Percentiles rank a stretch among this genome's conserved stretches.
These are phyloP conservation scores for Proctacanthus coquilletti DNA, from an alignment of 1,140 invertebrate genomes.

Conservation along the genomic window DNA sequence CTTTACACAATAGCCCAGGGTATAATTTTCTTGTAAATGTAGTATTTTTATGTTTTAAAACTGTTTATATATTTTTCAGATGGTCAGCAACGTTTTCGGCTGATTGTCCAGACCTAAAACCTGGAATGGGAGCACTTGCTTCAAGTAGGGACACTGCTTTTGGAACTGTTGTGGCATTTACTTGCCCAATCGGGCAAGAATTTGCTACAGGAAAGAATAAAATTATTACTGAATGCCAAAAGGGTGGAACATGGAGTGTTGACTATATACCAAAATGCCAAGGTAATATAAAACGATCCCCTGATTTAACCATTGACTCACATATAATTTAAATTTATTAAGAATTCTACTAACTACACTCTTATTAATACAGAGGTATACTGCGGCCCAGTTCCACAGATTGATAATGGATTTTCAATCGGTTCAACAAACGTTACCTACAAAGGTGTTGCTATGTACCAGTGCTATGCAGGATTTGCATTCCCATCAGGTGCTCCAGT, in stretches of 20 bases:
- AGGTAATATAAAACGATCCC: slow-evolving; percentile 40
- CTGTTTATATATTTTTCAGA: slow-evolving; percentile 30
- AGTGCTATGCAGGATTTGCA: slow-evolving; percentile 92
- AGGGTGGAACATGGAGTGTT: slow-evolving; percentile 85
- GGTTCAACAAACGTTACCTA: slow-evolving; percentile 91
- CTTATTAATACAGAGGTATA: slow-evolving; percentile 61
- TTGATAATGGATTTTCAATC: slow-evolving; percentile 93
- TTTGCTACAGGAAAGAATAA: slow-evolving; percentile 78
- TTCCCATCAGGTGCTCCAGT: slow-evolving; percentile 75
- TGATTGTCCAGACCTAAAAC: slow-evolving; percentile 73
- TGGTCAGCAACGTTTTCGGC: slow-evolving; percentile 88
- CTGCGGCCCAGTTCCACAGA: slow-evolving; percentile 92
- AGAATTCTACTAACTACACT: no score
- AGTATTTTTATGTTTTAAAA: neutral
- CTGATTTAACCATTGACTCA: no score
- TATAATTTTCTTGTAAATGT: neutral
- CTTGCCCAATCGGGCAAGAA: slow-evolving; percentile 86
- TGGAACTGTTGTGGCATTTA: slow-evolving; percentile 76
- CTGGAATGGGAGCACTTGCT: slow-evolving; percentile 72
- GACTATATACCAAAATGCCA: slow-evolving; percentile 89
- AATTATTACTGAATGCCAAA: slow-evolving; percentile 70
- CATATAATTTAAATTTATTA: no score
- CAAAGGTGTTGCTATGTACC: slow-evolving; percentile 80
- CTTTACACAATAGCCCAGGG: slow-evolving; percentile 57
- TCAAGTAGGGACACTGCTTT: slow-evolving; percentile 85